Conservation (phyloP, 2,888 invertebrate species). For the Dascillus cervinus region DNA sequence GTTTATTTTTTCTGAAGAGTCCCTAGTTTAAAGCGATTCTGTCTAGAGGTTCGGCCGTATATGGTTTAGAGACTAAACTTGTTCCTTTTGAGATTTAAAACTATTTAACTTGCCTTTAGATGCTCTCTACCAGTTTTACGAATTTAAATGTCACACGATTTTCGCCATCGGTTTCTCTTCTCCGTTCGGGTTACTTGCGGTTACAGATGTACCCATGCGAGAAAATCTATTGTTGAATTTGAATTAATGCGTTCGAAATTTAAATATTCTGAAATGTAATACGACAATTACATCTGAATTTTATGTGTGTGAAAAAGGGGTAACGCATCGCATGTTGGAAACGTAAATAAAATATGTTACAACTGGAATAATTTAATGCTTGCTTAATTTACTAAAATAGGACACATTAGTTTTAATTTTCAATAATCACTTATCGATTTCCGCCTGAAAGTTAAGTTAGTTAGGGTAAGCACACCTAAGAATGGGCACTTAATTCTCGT, state of each 20-base stretch:
- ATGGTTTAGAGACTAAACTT: conserved; percentile 5
- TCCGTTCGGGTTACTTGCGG: conserved; percentile 35
- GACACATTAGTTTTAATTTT: too few relatives aligned
- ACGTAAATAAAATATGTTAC: background rate
- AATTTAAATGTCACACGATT: conserved; percentile 27
- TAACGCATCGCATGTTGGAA: background rate
- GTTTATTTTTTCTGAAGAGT: conserved; percentile 7
- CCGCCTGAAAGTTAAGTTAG: too few relatives aligned
- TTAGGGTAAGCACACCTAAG: too few relatives aligned
- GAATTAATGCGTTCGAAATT: conserved; percentile 29
- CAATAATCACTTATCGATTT: too few relatives aligned
- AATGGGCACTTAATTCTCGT: too few relatives aligned
- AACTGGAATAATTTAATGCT: too few relatives aligned
- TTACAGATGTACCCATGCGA: conserved; percentile 35
- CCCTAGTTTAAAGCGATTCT: conserved; percentile 3
- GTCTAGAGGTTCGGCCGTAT: conserved; percentile 4
- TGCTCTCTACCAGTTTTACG: conserved; percentile 10
- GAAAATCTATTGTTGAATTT: conserved; percentile 31
- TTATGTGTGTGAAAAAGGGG: conserved; percentile 31
- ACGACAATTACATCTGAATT: conserved; percentile 35
- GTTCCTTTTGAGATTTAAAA: conserved; percentile 3
- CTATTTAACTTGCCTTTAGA: conserved; percentile 2
- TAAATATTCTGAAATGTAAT: conserved; percentile 33
- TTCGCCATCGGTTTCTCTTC: conserved; percentile 26
- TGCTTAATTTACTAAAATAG: too few relatives aligned